Evolutionary conservation across 2,888 invertebrate species (phyloP), one percentile per base, ranked within the genome.

Genomic region (Diadromus collaris): DNA sequence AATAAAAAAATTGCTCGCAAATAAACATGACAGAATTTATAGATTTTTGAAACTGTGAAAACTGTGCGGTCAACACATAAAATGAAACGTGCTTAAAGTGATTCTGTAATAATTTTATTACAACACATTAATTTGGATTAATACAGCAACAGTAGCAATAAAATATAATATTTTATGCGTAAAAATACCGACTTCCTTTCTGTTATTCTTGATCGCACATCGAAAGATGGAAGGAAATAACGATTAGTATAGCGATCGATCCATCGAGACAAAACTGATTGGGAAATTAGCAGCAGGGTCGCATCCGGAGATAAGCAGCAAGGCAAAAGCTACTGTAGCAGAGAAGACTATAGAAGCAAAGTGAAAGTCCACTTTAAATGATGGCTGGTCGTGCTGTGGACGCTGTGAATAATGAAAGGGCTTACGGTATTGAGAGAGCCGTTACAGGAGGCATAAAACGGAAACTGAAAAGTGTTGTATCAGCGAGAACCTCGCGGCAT

Each of bases 321-420:
- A 64, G 48, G 58, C 38, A 67, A 76, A 71, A 51, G 24, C 21
- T 61, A 75, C 16, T 54, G 46, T 24, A 46, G 0, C 16, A 21
- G n/a, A 27, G 32, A 51, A 54, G 38, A 44, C 21, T 9, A 51
- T 24, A 21, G 24, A 34, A 19, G 65, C 60, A 10, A 70, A 74
- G 78, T 78, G 78, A 78, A 78, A 78, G 78, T 78, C 64, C 64
- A 56, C 69, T 78, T 67, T 67, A 65, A 70, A 70, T 67, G 65
- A 67, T 70, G 78, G 60, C 51, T 44, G 38, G 38, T 54, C 41
- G 44, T 38, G 58, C 38, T 54, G 34, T 68, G 61, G 70, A 65
- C 29, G 58, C 38, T 54, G 34, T 68, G 61, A 67, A 65, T 64
- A 74, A 78, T 74, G 60, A 64, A 19, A 27, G 69, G 48, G 68